Base-by-base conservation (phyloP, 37 sponge, comb jelly and placozoan genomes). In the Ephydatia muelleri region DNA sequence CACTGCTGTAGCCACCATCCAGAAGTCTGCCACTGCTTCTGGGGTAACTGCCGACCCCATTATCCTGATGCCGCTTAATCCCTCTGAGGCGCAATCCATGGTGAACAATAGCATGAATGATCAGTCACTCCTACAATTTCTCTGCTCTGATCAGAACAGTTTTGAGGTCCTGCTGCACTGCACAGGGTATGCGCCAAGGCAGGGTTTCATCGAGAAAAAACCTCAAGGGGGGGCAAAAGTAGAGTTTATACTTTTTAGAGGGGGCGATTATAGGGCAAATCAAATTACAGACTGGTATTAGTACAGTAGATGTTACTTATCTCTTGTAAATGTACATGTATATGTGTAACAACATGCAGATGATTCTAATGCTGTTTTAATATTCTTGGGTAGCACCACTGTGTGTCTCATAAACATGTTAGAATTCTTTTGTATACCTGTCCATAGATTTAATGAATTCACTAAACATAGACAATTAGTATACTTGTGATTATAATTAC, bases 201-300 rank as follows among this genome's bases (percentile, higher is more conserved):
- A 57, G 57, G 57, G 57, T 57, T 57, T 57, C 57, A 57, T 57
- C 19, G 57, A 57, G 57, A 57, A 57, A 57, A 16, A 57, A 57
- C 57, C 57, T 57, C 57, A 57, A 57, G 57, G 57, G 57, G 57
- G 57, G 57, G 57, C 57, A 57, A 57, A 57, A 57, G 57, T 57
- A 57, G 57, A 57, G 57, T 57, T 57, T 57, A 57, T 57, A 57
- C 19, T 57, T 57, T 57, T 57, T 57, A 57, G 57, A 57, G 57
- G 57, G 57, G 57, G 57, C 57, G 19, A 57, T 57, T 57, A 57
- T 57, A 57, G 19, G 57, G 57, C 57, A 57, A 57, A 57, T 57
- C 57, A 57, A 57, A 57, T 57, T 57, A 57, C 57, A 57, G 57
- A 57, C 57, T 57, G 57, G 57, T 57, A 14, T 57, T 57, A 57